A percentile compares a stretch with the other conserved stretches of the same genome.
These are phyloP conservation scores for Procavia capensis DNA, from an alignment of 2,113 vertebrate genomes.

Conservation along the genomic window DNA sequence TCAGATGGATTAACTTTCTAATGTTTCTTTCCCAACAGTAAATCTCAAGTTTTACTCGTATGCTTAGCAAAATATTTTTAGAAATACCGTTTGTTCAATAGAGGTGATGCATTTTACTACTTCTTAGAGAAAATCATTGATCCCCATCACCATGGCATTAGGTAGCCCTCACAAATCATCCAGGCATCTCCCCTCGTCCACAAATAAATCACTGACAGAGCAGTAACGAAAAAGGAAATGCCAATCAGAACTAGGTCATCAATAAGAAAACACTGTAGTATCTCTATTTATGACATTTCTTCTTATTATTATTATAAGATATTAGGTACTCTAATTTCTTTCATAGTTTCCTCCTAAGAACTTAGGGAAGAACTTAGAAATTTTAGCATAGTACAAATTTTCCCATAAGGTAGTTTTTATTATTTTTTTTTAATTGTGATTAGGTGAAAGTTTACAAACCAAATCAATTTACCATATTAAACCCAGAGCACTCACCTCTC, in stretches of 20 bases:
- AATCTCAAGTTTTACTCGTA: constrained; percentile 74
- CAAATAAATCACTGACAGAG: constrained; percentile 71
- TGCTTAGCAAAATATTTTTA: constrained; percentile 74
- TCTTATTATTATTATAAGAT: constrained; percentile 61
- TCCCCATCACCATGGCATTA: constrained; percentile 66
- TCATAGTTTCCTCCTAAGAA: constrained; percentile 55
- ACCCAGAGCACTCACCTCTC: too few relatives aligned
- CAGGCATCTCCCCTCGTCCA: constrained; percentile 54
- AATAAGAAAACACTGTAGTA: constrained; percentile 41
- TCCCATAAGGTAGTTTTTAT: constrained; percentile 41
- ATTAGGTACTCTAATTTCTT: constrained; percentile 58
- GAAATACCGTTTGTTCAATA: constrained; percentile 74
- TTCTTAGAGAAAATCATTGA: constrained; percentile 76
- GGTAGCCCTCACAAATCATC: constrained; percentile 70
- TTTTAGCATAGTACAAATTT: constrained; percentile 63
- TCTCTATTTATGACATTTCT: constrained; percentile 61
- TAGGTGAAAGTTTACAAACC: too few relatives aligned
- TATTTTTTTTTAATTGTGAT: too few relatives aligned
- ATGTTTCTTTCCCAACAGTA: constrained; percentile 70
- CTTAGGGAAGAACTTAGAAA: too few relatives aligned
- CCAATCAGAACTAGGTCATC: background rate
- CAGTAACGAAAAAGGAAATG: constrained; percentile 60
- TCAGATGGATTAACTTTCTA: constrained; percentile 74
- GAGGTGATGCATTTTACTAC: constrained; percentile 75
- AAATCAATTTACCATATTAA: too few relatives aligned